phyloP scores from a whole-genome alignment of 2,888 invertebrate genomes.

The Busseola fusca region DNA sequence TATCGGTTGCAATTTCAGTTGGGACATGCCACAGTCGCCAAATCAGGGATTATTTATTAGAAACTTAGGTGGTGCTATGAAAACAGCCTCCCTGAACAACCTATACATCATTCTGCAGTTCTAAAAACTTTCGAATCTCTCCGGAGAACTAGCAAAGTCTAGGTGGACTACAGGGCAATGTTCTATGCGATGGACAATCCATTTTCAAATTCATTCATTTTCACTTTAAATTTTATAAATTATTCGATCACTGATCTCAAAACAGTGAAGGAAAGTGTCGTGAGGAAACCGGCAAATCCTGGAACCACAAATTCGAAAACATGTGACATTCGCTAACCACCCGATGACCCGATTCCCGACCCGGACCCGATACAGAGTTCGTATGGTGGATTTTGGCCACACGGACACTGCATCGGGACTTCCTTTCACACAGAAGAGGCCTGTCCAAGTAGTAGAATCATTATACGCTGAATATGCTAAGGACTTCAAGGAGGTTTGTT shows the following conservation, averaged over 20 bases:
- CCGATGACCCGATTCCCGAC: no score
- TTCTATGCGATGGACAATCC: background rate
- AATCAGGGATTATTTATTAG: constrained; percentile 5
- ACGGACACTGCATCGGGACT: no score
- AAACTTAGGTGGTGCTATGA: constrained; percentile 19
- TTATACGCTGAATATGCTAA: background rate
- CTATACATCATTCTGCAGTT: background rate
- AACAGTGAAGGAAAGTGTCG: no score
- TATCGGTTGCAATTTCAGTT: background rate
- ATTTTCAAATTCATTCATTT: background rate
- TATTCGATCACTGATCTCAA: no score
- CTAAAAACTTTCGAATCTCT: background rate
- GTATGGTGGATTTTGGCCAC: no score
- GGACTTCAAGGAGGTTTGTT: background rate
- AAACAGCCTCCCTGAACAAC: constrained; percentile 8
- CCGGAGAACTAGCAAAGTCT: background rate
- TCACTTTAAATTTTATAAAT: no score
- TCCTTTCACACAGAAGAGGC: no score
- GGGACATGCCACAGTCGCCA: background rate
- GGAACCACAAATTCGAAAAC: no score
- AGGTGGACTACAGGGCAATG: background rate
- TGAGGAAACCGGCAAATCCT: no score
- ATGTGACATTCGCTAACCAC: no score
- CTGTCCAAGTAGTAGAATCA: no score
- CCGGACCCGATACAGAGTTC: no score